Evolutionary conservation across 23 tunicate genomes (phyloP).

Genomic region (Styela plicata): DNA sequence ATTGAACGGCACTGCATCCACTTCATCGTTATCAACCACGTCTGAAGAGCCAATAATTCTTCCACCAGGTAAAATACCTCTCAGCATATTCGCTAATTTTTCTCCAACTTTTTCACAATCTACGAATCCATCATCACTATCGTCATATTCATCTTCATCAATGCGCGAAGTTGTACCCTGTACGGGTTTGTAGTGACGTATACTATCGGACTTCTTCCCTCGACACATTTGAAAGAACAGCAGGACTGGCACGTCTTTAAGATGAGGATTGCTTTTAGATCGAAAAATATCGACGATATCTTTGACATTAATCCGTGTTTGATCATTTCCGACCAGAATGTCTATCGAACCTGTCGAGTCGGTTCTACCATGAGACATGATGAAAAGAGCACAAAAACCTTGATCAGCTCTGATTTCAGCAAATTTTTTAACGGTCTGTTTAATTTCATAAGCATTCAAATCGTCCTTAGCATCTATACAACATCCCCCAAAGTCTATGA

Average conservation of each 20-base stretch:
- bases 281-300: neutral
- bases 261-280: neutral
- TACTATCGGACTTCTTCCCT: neutral
- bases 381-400: conserved; percentile 2
- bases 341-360: neutral
- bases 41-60: neutral
- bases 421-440: neutral
- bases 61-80: neutral
- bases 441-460: neutral
- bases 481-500: neutral
- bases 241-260: neutral
- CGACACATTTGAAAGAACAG: neutral
- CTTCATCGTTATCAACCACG: neutral
- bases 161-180: neutral
- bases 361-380: conserved; percentile 10
- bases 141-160: neutral
- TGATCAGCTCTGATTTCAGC: neutral
- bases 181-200: neutral
- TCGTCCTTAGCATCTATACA: neutral
- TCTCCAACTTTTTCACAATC: no score
- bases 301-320: neutral
- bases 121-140: no score
- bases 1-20: neutral
- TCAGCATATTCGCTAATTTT: neutral
- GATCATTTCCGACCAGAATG: neutral